Evolutionary conservation across 2,113 vertebrate genomes (phyloP), one percentile per base, ranked within the genome.

Genomic region (Python bivittatus): DNA sequence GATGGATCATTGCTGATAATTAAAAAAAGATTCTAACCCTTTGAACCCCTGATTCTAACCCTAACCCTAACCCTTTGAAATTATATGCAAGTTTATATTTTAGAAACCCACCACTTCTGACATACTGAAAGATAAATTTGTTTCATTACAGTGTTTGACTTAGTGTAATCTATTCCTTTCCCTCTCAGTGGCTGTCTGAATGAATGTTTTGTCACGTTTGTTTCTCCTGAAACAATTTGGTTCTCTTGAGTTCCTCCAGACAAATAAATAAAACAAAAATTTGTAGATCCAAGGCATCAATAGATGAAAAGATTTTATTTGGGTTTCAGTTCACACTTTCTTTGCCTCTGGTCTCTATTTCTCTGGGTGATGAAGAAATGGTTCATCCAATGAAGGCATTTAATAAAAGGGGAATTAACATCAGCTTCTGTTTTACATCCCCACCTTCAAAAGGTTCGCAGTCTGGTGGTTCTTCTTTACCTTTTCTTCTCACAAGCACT

Each of bases 231-330:
- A 92, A 86, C 1, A 91, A 64, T 0, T 53, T 53, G 15, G 86
- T 93, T 1, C 33, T 54, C 91, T 93, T 56, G 48, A 22, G 0
- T 88, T 23, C 5, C 23, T 92, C 48, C 79, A 92, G 15, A 72
- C 48, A 95, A 48, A 52, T 91, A 92, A 94, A 92, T 38, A 88
- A 92, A 89, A 12, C 5, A 84, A 84, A 94, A 57, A 83, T 17
- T 33, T 72, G 13, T 72, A 38, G 38, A 72, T 94, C 56, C n/a
- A 48, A 6, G 48, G 48, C 56, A 33, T n/a, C 4, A 20, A 1
- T 0, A n/a, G 20, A 92, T 91, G 25, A 29, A n/a, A 83, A 57
- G 1, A 38, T 58, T 91, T 92, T 86, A 53, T 89, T 44, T 17
- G 2, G 6, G 68, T 3, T 1, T 90, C 91, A 90, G 15, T 92